Conservation (phyloP, 2,797 vertebrate genomes). For the Falco naumanni region DNA sequence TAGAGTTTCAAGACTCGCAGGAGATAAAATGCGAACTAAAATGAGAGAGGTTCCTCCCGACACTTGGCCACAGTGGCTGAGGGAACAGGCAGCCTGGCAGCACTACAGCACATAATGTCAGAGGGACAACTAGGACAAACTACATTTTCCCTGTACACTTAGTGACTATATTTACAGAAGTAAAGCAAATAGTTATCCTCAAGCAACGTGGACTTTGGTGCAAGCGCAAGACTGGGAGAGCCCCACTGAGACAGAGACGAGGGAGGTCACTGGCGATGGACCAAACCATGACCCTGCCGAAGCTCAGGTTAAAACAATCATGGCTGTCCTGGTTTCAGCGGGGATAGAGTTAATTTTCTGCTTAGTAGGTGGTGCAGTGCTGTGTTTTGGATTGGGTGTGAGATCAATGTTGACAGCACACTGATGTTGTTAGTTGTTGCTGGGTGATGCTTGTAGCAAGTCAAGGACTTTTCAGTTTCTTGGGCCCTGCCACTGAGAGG, state of each 20-base stretch:
- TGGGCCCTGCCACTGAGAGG: no score
- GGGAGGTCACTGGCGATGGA: accelerated
- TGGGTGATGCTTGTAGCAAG: no score
- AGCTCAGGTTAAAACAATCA: no score
- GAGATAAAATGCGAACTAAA: neutral
- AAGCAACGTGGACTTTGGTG: neutral
- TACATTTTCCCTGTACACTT: neutral
- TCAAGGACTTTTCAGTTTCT: no score
- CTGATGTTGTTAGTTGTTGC: no score
- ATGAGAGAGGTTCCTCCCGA: neutral
- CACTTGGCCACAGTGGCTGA: accelerated
- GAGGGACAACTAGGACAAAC: neutral
- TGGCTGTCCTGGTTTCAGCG: no score
- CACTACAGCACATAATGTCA: accelerated
- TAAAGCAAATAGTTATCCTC: neutral
- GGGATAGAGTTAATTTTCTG: no score
- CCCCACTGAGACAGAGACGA: neutral
- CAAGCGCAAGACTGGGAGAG: neutral
- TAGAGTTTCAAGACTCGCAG: neutral
- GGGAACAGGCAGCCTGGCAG: neutral
- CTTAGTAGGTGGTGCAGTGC: no score
- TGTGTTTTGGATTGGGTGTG: no score
- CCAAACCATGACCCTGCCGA: neutral
- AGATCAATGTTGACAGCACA: no score
- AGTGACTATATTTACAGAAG: accelerated